phyloP scores from a whole-genome alignment of 2,888 invertebrate genomes.

The Ecdyonurus torrentis region DNA sequence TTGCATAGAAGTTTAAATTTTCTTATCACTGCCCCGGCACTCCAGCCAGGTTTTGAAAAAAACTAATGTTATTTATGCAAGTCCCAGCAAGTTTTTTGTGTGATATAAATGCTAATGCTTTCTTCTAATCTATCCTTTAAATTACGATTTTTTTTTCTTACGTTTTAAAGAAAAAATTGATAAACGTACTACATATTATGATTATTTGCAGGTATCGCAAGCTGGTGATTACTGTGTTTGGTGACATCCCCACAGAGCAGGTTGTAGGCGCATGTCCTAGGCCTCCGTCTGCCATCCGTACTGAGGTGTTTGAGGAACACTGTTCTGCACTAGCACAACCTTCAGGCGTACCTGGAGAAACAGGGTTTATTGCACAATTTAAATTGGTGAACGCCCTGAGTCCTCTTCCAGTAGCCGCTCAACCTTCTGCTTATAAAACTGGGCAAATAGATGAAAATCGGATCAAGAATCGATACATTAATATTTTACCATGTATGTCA shows the following conservation, averaged over 20 bases:
- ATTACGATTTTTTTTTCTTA: too few species aligned
- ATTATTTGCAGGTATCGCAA: slow-evolving; percentile 6
- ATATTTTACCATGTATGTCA: slow-evolving; percentile 58
- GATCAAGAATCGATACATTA: slow-evolving; percentile 52
- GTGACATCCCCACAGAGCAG: neutral
- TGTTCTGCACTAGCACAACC: slow-evolving; percentile 34
- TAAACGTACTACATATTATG: neutral
- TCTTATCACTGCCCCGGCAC: too few species aligned
- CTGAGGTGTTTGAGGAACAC: slow-evolving; percentile 36
- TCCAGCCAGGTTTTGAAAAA: too few species aligned
- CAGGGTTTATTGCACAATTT: slow-evolving; percentile 33
- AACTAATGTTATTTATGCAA: too few species aligned
- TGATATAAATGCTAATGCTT: too few species aligned
- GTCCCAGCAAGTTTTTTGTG: too few species aligned
- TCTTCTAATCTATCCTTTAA: too few species aligned
- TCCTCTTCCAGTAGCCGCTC: slow-evolving; percentile 25
- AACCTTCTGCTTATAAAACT: slow-evolving; percentile 27
- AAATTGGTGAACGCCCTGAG: slow-evolving; percentile 34
- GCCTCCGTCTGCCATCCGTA: slow-evolving; percentile 30
- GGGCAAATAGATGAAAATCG: slow-evolving; percentile 39
- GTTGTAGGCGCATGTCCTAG: slow-evolving; percentile 7
- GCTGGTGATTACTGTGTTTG: slow-evolving; percentile 7
- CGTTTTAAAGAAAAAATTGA: too few species aligned
- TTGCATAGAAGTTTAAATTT: too few species aligned
- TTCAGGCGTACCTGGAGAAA: slow-evolving; percentile 24